These are phyloP conservation scores for Gymnarchus niloticus DNA, from an alignment of 2,113 vertebrate species.

Conservation along the genomic window DNA sequence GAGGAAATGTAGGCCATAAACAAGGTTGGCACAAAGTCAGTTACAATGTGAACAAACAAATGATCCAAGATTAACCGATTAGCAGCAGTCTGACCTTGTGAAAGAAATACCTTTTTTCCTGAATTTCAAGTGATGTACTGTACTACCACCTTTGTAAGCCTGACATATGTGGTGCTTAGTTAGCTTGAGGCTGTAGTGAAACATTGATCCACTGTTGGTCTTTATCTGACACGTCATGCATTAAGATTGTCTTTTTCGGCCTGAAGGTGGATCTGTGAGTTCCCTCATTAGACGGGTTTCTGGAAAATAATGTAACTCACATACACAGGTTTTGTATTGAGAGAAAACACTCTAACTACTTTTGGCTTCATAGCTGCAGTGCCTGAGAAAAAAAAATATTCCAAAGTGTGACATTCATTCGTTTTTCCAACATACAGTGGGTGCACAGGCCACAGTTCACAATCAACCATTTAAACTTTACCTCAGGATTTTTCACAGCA, in stretches of 20 bases:
- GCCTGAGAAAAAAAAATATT: constrained; percentile 9
- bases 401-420: constrained; percentile 4
- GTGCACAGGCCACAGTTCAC: constrained; percentile 3
- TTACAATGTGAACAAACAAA: constrained; percentile 2
- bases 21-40: constrained; percentile 22
- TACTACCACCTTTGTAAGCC: background rate
- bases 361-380: background rate
- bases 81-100: constrained; percentile 32
- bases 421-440: background rate
- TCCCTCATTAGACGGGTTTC: background rate
- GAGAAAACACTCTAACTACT: background rate
- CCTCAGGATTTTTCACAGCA: constrained; percentile 19
- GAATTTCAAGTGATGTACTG: background rate
- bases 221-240: background rate
- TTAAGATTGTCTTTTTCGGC: background rate
- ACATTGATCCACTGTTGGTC: constrained; percentile 3
- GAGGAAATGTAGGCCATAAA: background rate
- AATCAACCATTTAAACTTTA: constrained; percentile 10
- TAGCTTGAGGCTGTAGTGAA: background rate
- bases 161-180: background rate
- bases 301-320: background rate
- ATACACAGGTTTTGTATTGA: background rate
- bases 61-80: constrained; percentile 30
- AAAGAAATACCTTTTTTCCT: constrained; percentile 42
- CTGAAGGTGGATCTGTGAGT: background rate